phyloP scores from a whole-genome alignment of 2,797 vertebrate genomes.

The Darevskia mixta region DNA sequence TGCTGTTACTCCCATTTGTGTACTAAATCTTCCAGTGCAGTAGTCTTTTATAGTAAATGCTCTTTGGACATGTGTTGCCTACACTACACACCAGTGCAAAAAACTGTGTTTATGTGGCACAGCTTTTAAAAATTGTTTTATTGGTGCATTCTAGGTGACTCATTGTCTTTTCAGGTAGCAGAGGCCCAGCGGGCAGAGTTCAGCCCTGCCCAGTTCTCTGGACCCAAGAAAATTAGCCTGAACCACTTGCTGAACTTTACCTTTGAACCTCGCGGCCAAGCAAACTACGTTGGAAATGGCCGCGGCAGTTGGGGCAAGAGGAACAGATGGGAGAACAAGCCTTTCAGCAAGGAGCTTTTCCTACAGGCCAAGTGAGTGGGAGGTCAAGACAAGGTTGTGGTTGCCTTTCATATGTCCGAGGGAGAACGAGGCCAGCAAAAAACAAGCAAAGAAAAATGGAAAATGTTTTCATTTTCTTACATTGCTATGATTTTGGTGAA shows the following conservation, averaged over 20 bases:
- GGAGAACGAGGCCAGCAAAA: neutral
- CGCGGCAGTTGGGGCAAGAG: constrained; percentile 92
- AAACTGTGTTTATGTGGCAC: constrained; percentile 38
- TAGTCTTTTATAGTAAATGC: neutral
- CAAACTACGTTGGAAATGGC: constrained; percentile 84
- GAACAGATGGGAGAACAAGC: constrained; percentile 98
- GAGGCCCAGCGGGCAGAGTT: constrained; percentile 97
- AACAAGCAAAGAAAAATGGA: no score
- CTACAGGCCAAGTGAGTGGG: constrained; percentile 96
- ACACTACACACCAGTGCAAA: neutral
- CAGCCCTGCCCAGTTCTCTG: constrained; percentile 97
- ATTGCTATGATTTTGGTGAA: neutral
- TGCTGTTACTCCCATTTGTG: neutral
- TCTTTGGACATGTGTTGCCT: neutral
- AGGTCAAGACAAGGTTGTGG: neutral
- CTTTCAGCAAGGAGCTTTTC: constrained; percentile 99
- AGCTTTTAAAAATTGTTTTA: neutral
- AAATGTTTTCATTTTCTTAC: no score
- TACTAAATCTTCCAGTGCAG: neutral
- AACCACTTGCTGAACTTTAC: constrained; percentile 99
- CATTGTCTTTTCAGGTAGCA: constrained; percentile 87
- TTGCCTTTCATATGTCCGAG: neutral
- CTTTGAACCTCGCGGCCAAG: constrained; percentile 95
- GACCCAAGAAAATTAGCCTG: constrained; percentile 97
- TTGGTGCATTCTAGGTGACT: neutral